These are phyloP conservation scores for Pachypanchax playfairii DNA, from an alignment of 2,113 vertebrate genomes.

Conservation along the genomic window DNA sequence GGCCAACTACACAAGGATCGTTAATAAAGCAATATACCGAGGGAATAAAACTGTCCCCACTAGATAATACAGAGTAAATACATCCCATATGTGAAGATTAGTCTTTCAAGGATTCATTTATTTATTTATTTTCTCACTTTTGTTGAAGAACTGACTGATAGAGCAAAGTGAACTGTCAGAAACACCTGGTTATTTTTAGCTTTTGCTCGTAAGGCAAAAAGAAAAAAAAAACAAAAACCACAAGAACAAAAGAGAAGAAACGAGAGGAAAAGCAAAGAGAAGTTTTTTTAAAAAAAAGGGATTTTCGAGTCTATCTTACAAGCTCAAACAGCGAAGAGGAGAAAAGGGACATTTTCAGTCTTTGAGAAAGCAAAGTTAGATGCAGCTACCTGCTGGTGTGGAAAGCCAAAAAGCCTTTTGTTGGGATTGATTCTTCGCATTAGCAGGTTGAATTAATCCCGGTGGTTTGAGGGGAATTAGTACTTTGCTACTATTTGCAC, in stretches of 20 bases:
- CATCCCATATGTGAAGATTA: background rate
- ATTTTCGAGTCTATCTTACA: constrained; percentile 12
- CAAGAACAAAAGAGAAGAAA: constrained; percentile 13
- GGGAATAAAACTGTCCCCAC: background rate
- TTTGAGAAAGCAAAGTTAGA: constrained; percentile 24
- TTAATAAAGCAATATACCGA: background rate
- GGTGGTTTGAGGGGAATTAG: constrained; percentile 60
- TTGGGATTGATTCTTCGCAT: constrained; percentile 48
- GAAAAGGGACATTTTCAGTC: constrained; percentile 30
- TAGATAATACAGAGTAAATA: constrained; percentile 4
- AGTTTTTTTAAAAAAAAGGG: constrained; percentile 4
- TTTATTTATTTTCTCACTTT: constrained; percentile 5
- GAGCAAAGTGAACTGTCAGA: constrained; percentile 29
- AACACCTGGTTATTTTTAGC: constrained; percentile 54
- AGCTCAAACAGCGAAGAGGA: constrained; percentile 1
- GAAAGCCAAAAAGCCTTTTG: constrained; percentile 46
- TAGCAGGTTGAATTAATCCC: constrained; percentile 61
- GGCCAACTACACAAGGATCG: background rate
- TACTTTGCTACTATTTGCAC: constrained; percentile 46
- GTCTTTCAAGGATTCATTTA: constrained; percentile 2
- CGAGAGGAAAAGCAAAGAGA: constrained; percentile 24
- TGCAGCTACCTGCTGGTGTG: constrained; percentile 46
- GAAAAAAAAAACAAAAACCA: constrained; percentile 11
- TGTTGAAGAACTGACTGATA: constrained; percentile 38
- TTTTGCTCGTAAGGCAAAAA: constrained; percentile 16